Base-by-base conservation (phyloP, 1,140 invertebrate genomes). In the Euglossa dilemma region DNA sequence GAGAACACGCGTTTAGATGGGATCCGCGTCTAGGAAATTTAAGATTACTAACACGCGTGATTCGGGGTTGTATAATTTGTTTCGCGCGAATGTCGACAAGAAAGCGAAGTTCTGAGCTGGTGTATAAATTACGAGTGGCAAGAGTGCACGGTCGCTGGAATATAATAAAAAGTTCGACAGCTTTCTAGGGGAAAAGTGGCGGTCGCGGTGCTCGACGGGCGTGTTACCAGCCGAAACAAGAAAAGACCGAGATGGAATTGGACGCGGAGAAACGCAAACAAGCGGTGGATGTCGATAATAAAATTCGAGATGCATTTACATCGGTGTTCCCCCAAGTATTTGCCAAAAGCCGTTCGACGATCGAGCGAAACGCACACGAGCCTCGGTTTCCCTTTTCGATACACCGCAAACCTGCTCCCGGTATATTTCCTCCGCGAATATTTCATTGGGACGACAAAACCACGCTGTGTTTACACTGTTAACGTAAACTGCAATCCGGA, bases 221-320 rank as follows among this genome's bases (percentile, higher is more conserved):
- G 36, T 36, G 36, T 36, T 36, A 36, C 36, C 6, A 16, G 18
- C 25, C 59, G 70, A 20, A 71, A 56, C 28, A 72, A 36, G 50
- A 54, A 28, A 72, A 23, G 14, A 23, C 23, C 5, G 70, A 0
- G 20, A n/a, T n/a, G 28, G 20, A 72, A 72, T 36, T 28, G 52
- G 52, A 72, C 28, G 52, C 20, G n/a, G 36, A 7, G 28, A 72
- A 72, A 72, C 28, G 70, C 12, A 56, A 72, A 56, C 52, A 72
- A 72, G 28, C 52, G 20, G 52, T 14, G 52, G 56, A 72, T 36
- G 7, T 56, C 52, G 70, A 72, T 72, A 56, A 72, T 72, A 56
- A 72, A 56, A 56, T 72, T 56, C 52, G 52, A 72, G 47, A 14
- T 54, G 69, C 50, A 71, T 71, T 71, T 71, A 71, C 69, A 54